Evolutionary conservation across 2,888 invertebrate species (phyloP).

Genomic region (Odontothrips loti): DNA sequence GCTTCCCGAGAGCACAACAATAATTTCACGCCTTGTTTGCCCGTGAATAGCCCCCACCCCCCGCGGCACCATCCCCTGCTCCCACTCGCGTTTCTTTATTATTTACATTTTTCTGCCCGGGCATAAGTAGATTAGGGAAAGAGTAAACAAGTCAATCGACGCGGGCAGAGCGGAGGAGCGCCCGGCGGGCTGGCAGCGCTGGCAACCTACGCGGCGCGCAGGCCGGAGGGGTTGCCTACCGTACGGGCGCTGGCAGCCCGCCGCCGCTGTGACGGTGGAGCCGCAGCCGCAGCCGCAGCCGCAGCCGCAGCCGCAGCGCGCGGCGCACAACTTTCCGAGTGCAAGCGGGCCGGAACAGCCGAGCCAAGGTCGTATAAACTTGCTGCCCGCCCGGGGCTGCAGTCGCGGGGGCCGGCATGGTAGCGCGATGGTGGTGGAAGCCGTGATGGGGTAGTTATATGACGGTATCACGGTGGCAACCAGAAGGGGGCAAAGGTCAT

Average conservation of each 20-base stretch:
- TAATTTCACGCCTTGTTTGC: constrained; percentile 23
- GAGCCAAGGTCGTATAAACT: neutral
- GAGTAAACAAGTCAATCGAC: constrained; percentile 1
- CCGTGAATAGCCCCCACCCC: constrained; percentile 6
- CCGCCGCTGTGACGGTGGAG: neutral
- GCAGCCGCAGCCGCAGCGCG: neutral
- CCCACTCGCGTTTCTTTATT: neutral
- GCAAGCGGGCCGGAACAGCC: neutral
- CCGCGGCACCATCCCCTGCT: neutral
- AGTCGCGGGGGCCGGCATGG: neutral
- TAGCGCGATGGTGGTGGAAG: neutral
- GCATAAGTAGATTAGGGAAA: neutral
- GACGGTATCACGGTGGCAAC: neutral
- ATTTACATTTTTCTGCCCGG: neutral
- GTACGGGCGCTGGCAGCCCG: neutral
- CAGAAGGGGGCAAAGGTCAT: too few species aligned
- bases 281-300: neutral
- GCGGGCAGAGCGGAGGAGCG: neutral
- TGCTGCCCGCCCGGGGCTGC: neutral
- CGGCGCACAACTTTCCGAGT: neutral
- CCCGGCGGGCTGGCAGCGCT: neutral
- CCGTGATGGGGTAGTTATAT: neutral
- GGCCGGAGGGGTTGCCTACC: neutral
- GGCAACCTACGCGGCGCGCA: neutral
- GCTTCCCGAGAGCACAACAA: neutral